These are phyloP conservation scores for Microctenopoma stevenorrisi DNA, from an alignment of 2,797 vertebrate genomes.

Conservation along the genomic window DNA sequence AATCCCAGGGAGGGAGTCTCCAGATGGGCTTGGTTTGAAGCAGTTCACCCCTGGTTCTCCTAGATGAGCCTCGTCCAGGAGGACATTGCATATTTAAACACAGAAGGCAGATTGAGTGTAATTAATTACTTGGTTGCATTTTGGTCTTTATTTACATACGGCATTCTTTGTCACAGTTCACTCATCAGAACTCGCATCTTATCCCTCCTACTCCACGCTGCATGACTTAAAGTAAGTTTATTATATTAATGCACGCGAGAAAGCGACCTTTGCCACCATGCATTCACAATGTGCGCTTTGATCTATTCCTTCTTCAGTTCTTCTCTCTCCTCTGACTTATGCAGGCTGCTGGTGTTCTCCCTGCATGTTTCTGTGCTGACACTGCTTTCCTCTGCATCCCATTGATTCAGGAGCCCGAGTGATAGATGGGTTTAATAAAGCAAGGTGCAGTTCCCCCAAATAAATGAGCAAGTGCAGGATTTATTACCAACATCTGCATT, in stretches of 20 bases:
- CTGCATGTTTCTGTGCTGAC: slow-evolving; percentile 74
- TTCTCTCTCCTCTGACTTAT: slow-evolving; percentile 56
- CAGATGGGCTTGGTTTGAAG: slow-evolving; percentile 82
- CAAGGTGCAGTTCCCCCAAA: slow-evolving; percentile 83
- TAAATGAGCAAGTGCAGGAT: slow-evolving; percentile 83
- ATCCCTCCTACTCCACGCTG: background rate
- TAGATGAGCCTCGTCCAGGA: slow-evolving; percentile 69
- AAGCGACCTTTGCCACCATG: slow-evolving; percentile 54
- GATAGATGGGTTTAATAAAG: slow-evolving; percentile 89
- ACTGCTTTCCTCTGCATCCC: slow-evolving; percentile 82
- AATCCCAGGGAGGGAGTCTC: slow-evolving; percentile 76
- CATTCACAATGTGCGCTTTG: slow-evolving; percentile 49
- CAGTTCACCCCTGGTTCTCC: slow-evolving; percentile 68
- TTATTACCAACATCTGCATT: slow-evolving; percentile 85
- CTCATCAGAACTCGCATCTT: background rate
- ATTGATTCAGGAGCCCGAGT: slow-evolving; percentile 82
- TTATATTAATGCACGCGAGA: slow-evolving; percentile 30
- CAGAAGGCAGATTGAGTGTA: slow-evolving; percentile 63
- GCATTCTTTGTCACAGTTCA: slow-evolving; percentile 19
- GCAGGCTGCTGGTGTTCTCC: slow-evolving; percentile 68
- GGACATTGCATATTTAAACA: slow-evolving; percentile 76
- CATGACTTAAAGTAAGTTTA: background rate
- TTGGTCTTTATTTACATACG: slow-evolving; percentile 59
- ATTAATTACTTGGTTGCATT: slow-evolving; percentile 72
- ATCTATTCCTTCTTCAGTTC: slow-evolving; percentile 52